Evolutionary conservation across 2,797 vertebrate species (phyloP), one percentile per base, ranked within the genome.

Genomic region (Melanotaenia boesemani): DNA sequence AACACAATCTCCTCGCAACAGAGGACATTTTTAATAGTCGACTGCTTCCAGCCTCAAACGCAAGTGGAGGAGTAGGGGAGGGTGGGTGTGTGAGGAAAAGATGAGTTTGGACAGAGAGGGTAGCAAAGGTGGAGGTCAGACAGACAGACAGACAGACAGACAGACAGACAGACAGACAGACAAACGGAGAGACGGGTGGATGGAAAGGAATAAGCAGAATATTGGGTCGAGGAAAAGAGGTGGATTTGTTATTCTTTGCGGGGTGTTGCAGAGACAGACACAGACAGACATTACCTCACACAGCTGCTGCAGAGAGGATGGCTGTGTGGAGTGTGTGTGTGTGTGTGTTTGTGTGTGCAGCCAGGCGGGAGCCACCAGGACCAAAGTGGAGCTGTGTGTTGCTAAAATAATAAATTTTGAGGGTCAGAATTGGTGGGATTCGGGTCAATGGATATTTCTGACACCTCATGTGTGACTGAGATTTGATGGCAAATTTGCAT

Each of bases 281-380:
- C 84, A 87, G 91, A 90, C 94, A 92, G 91, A 91, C 85, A 89
- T 91, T 93, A 94, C 92, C 91, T 89, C 90, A 94, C 88, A 93
- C 92, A 92, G 92, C 94, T 93, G 92, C 93, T 91, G 85, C 91
- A 86, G 89, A 79, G 74, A 83, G 76, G 79, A 74, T 70, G 82
- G 80, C 77, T 70, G 76, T 82, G 75, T 67, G 48, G 71, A 22
- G 55, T 72, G 67, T 80, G 28, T 28, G 28, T 28, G 28, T 28
- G 28, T 28, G 28, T 28, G 66, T 63, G 63, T 54, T 67, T 63
- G 55, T 72, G 67, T 11, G 58, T 39, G 76, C 69, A 85, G 70
- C 70, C 79, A 81, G 63, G n/a, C 64, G 9, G 71, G 61, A 20
- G 44, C 44, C 44, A 46, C 44, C 44, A 46, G 18, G 18, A 46